Base-by-base conservation (phyloP, 2,113 vertebrate species). In the Martes martes region DNA sequence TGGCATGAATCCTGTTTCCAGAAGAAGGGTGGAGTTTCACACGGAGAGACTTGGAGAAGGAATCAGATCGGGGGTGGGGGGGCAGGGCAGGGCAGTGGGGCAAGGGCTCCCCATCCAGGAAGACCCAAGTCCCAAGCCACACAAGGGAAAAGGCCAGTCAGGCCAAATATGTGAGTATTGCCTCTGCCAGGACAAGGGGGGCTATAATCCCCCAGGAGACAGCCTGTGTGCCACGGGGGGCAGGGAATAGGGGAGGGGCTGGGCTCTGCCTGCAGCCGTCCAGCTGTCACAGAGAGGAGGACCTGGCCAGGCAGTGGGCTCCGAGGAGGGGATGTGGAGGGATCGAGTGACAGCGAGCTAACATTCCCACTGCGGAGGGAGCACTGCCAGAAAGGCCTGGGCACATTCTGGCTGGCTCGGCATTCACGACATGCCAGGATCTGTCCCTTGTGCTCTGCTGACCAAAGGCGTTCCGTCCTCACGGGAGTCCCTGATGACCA, bases 71-170 rank as follows among this genome's bases (percentile, higher is more conserved):
- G n/a, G 26, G 85, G 36, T 36, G 36, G 36, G 33, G 18, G 80
- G 26, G 11, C 1, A 1, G 47, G 9, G 55, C n/a, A 39, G 71
- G 78, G 33, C 1, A 4, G 11, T 1, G 52, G 42, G n/a, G 9
- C 23, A 2, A 21, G 5, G 11, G 2, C 3, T 14, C 21, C 50
- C 69, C 52, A 69, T 11, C 47, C 0, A 0, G 2, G 24, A 57
- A 11, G n/a, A 26, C 33, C 26, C 52, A 61, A 59, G 86, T 18
- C n/a, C 33, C 3, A 15, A 71, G 42, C 28, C 33, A 13, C 52
- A 26, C 21, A 4, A 28, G n/a, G n/a, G 47, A 71, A 90, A 57
- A 39, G 28, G 2, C 23, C 1, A 28, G 16, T 24, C 0, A 0
- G 9, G 18, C n/a, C 59, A n/a, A 14, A n/a, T 24, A 4, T 21